Conservation (phyloP, 2,797 vertebrate genomes). For the Holocentrus rufus region DNA sequence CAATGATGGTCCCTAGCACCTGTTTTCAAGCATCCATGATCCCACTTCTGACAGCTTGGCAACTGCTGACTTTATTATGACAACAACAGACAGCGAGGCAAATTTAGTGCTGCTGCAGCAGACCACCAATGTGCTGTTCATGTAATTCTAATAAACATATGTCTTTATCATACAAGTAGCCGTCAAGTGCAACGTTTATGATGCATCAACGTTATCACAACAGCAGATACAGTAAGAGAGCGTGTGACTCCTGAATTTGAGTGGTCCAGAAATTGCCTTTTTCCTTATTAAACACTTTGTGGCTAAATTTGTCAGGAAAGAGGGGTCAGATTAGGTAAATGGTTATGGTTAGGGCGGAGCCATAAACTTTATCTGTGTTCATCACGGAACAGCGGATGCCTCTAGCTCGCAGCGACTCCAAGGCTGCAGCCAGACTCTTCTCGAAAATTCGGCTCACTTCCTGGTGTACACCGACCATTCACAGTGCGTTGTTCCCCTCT, state of each 20-base stretch:
- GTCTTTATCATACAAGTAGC: too few relatives aligned
- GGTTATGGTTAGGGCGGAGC: too few relatives aligned
- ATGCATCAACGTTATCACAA: constrained; percentile 7
- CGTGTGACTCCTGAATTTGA: constrained; percentile 9
- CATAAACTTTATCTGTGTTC: too few relatives aligned
- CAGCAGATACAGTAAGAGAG: constrained; percentile 26
- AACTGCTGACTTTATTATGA: constrained; percentile 47
- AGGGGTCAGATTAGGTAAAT: too few relatives aligned
- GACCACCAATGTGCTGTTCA: neutral
- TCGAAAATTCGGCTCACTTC: constrained; percentile 41
- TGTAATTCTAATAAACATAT: too few relatives aligned
- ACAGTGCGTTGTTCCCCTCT: too few relatives aligned
- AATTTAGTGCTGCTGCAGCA: neutral
- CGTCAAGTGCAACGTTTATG: neutral
- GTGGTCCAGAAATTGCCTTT: constrained; percentile 43
- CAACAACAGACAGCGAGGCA: constrained; percentile 26
- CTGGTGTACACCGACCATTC: neutral
- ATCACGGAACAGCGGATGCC: too few relatives aligned
- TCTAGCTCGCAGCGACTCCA: too few relatives aligned
- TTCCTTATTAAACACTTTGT: too few relatives aligned
- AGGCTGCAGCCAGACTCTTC: too few relatives aligned
- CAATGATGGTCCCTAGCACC: constrained; percentile 42
- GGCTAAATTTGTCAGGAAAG: too few relatives aligned
- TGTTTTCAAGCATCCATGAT: constrained; percentile 44
- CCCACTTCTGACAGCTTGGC: constrained; percentile 24